A percentile compares a stretch with the other conserved stretches of the same genome.
Evolutionary conservation across 2,113 vertebrate genomes (phyloP).

Genomic region (Cricetomys ansorgei): DNA sequence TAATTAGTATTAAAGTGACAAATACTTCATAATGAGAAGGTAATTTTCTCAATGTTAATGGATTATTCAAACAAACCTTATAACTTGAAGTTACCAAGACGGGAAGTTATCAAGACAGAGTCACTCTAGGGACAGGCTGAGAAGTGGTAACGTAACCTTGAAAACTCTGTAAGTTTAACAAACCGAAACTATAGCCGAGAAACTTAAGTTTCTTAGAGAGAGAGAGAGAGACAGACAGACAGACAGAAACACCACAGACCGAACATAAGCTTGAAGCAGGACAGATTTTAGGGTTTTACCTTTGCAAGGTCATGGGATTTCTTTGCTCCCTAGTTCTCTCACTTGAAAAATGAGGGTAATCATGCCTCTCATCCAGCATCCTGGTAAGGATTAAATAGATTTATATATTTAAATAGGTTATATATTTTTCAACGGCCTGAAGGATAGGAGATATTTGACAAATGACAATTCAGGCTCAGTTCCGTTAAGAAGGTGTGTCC

Average conservation of each 20-base stretch:
- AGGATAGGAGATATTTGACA: not conserved
- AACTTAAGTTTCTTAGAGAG: not conserved
- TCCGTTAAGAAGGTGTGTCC: not conserved
- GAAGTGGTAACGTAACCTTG: conserved; percentile 66
- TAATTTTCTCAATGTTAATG: conserved; percentile 81
- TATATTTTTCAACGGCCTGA: conserved; percentile 45
- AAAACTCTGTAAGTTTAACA: conserved; percentile 70
- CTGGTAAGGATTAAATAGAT: conserved; percentile 14
- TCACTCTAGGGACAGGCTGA: conserved; percentile 49
- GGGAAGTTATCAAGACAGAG: conserved; percentile 64
- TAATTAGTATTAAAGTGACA: conserved; percentile 78
- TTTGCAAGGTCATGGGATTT: not conserved
- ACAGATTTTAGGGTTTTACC: not conserved
- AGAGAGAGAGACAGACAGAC: not conserved
- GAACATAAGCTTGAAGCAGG: not conserved
- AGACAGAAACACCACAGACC: not conserved
- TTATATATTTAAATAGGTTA: conserved; percentile 44
- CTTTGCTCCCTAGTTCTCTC: not conserved
- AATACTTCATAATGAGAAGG: conserved; percentile 81
- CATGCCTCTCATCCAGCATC: not conserved
- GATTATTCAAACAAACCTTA: conserved; percentile 80
- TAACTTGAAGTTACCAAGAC: conserved; percentile 65
- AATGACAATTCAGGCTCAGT: conserved; percentile 10
- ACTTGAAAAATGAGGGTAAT: conserved; percentile 32
- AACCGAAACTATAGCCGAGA: not conserved